These are phyloP conservation scores for Ectropis crepuscularia DNA, from an alignment of 2,888 invertebrate species.

Conservation along the genomic window DNA sequence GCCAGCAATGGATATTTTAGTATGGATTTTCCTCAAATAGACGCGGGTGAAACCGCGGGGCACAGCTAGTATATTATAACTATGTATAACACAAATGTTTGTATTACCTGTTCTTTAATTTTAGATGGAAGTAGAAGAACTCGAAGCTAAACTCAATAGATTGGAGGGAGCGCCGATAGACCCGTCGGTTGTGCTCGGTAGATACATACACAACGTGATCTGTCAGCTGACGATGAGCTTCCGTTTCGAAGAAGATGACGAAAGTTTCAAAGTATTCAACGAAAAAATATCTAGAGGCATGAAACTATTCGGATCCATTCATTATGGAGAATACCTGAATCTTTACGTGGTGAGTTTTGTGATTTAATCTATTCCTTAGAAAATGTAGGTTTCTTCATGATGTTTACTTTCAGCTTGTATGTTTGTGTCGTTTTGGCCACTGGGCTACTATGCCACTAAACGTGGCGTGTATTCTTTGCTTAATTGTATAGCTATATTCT, in stretches of 20 bases:
- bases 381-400: neutral
- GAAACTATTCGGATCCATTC: constrained; percentile 90
- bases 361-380: neutral
- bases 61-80: neutral
- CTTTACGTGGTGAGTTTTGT: constrained; percentile 79
- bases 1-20: too few relatives aligned
- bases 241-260: constrained; percentile 89
- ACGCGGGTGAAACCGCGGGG: too few relatives aligned
- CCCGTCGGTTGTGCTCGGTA: constrained; percentile 87
- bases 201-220: constrained; percentile 93
- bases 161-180: constrained; percentile 78
- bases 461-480: too few relatives aligned
- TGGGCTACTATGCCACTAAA: too few relatives aligned
- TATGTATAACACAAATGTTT: neutral
- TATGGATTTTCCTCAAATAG: too few relatives aligned
- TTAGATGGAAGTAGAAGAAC: constrained; percentile 88
- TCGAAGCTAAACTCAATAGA: constrained; percentile 69
- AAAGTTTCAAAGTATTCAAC: constrained; percentile 89
- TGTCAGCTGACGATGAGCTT: constrained; percentile 93
- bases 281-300: constrained; percentile 92
- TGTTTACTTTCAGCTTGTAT: too few relatives aligned
- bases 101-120: constrained; percentile 23
- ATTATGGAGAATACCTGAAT: constrained; percentile 90
- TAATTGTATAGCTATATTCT: too few relatives aligned
- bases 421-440: too few relatives aligned